Evolutionary conservation across 2,888 invertebrate genomes (phyloP), one percentile per base, ranked within the genome.

Genomic region (Lasioglossum oenotherae): DNA sequence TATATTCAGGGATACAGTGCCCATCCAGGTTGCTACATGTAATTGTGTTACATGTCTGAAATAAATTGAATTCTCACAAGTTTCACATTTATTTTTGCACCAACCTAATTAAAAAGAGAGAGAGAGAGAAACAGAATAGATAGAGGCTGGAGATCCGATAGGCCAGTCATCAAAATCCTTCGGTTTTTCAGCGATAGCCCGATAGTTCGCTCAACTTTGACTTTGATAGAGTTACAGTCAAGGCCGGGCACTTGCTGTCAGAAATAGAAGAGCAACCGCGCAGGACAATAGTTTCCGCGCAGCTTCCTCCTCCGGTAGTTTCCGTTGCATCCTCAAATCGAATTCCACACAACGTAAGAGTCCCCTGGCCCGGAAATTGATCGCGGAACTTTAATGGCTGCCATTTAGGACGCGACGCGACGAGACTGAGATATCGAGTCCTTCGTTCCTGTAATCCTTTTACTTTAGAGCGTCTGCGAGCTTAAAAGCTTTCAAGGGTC

Each of bases 171-270:
- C 57, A n/a, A 12, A 57, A 57, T 57, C n/a, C n/a, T 10, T 57
- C 3, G n/a, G 1, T 73, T 67, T 46, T 74, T n/a, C 60, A 72
- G 49, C 53, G 74, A 71, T 64, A 27, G n/a, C 41, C 69, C 77
- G 71, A 57, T 53, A 78, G 87, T 82, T 87, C 85, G 82, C 49
- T 87, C 82, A 87, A 88, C 84, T 84, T 75, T 80, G 75, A 69
- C 74, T 76, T 81, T 57, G 64, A 14, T 19, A 41, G 41, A 85
- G 44, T 87, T 74, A 74, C 64, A 67, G 74, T 76, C 83, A 82
- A 88, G 84, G 84, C 78, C 41, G 31, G 60, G 35, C 44, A 79
- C 31, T 79, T 72, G 73, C 41, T 80, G 75, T 67, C 49, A 27
- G 76, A 82, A 89, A 80, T 74, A 75, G 78, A 74, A 73, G 78